Evolutionary conservation across 2,888 invertebrate species (phyloP).

Genomic region (Frankliniella fusca): DNA sequence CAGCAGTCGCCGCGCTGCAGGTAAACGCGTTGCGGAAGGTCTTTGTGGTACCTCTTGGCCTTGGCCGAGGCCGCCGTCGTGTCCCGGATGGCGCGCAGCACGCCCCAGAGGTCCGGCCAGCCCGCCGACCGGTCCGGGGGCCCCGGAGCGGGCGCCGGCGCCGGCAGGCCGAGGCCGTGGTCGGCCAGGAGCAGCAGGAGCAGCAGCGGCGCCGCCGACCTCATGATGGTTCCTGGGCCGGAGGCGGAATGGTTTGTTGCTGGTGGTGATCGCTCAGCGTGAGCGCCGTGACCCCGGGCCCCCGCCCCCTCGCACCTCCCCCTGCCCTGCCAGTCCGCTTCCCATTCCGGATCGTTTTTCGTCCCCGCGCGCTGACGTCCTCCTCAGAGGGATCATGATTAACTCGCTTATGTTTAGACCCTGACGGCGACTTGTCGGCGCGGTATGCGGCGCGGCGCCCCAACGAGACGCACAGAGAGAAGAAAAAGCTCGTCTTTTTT

Average conservation of each 20-base stretch:
- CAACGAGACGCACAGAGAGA: too few species aligned
- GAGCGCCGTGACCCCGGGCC: neutral
- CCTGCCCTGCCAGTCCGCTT: neutral
- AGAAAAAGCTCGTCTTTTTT: too few species aligned
- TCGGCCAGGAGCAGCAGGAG: neutral
- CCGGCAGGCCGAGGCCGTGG: neutral
- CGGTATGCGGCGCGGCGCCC: too few species aligned
- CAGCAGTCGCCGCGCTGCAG: neutral
- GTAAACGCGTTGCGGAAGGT: neutral
- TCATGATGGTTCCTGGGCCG: neutral
- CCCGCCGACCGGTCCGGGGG: neutral
- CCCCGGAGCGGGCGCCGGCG: neutral
- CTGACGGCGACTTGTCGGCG: too few species aligned
- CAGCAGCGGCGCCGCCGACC: slow-evolving; percentile 7
- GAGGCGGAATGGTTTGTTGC: neutral
- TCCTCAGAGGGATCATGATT: too few species aligned
- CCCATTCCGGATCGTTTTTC: neutral
- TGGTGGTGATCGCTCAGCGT: neutral
- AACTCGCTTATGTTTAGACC: too few species aligned
- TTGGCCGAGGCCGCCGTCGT: neutral
- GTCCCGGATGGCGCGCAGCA: slow-evolving; percentile 21
- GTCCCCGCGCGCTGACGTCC: too few species aligned
- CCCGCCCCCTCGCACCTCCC: neutral
- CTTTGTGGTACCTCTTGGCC: neutral
- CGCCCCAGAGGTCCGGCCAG: neutral